Evolutionary conservation across 2,113 vertebrate species (phyloP).

Genomic region (Pedionomus torquatus): DNA sequence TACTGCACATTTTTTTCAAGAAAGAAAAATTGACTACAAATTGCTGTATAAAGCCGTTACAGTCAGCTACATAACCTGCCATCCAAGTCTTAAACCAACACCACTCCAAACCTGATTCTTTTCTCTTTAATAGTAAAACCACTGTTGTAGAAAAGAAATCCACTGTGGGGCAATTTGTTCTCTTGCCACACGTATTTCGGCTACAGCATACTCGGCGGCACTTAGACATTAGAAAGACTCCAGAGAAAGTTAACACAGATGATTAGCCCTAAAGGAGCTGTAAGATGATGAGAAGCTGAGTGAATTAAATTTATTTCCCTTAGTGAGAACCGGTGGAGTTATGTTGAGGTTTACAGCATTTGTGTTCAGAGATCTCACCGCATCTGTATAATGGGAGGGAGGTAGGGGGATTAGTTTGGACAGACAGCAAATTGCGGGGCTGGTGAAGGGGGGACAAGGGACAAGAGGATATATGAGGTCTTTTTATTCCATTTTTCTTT

Average conservation of each 20-base stretch:
- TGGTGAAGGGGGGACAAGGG: background rate
- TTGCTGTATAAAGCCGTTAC: background rate
- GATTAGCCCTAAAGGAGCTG: conserved; percentile 63
- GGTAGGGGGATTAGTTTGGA: background rate
- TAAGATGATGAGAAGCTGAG: conserved; percentile 69
- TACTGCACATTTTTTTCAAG: background rate
- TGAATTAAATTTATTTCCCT: conserved; percentile 68
- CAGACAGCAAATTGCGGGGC: background rate
- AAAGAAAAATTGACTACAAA: background rate
- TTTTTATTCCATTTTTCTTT: conserved; percentile 33
- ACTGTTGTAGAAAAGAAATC: conserved; percentile 51
- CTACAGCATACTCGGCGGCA: conserved; percentile 27
- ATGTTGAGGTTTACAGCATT: conserved; percentile 54
- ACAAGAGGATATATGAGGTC: background rate
- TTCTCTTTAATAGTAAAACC: conserved; percentile 49
- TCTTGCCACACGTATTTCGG: conserved; percentile 18
- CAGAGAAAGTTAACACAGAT: conserved; percentile 65
- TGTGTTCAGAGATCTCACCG: conserved; percentile 2
- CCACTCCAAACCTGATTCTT: background rate
- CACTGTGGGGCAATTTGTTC: conserved; percentile 46
- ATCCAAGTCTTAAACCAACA: background rate
- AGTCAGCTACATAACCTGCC: background rate
- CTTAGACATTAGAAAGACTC: conserved; percentile 55
- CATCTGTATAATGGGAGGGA: conserved; percentile 2
- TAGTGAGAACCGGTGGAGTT: conserved; percentile 14